Evolutionary conservation across 1,140 invertebrate species (phyloP).

Genomic region (Drosophila bipectinata): DNA sequence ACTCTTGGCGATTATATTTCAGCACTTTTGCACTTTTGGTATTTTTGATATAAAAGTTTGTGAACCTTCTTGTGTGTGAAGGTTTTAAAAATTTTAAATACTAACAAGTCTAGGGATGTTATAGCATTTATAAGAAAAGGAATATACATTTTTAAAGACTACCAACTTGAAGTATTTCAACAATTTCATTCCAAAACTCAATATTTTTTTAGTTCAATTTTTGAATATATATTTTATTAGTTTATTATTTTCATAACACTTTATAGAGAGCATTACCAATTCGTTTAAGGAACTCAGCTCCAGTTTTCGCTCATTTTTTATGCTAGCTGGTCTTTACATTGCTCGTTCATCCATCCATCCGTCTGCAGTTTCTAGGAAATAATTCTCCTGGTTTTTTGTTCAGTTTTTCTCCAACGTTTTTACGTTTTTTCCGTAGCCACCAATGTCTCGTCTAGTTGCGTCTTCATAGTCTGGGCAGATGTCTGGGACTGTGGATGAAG

Average conservation of each 20-base stretch:
- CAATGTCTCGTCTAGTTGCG: conserved; percentile 68
- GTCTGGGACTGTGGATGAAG: conserved; percentile 14
- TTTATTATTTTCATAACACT: too few species aligned
- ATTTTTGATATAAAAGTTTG: too few species aligned
- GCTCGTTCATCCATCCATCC: conserved; percentile 54
- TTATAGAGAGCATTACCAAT: conserved; percentile 28
- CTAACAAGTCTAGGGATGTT: neutral
- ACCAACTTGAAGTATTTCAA: too few species aligned
- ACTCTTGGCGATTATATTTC: conserved; percentile 68
- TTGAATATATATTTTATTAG: too few species aligned
- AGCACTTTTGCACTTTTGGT: conserved; percentile 50
- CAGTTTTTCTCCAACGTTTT: conserved; percentile 31
- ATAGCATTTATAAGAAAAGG: neutral
- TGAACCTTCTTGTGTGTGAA: too few species aligned
- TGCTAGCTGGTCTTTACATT: conserved; percentile 36
- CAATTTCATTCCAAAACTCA: too few species aligned
- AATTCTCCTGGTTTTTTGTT: conserved; percentile 53
- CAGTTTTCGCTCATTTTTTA: conserved; percentile 17
- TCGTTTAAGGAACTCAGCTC: neutral
- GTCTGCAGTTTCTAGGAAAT: conserved; percentile 69
- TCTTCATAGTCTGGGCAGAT: conserved; percentile 60
- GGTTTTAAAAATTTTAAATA: too few species aligned
- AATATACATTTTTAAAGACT: too few species aligned
- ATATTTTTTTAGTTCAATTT: too few species aligned
- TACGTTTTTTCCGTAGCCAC: conserved; percentile 45